Evolutionary conservation across 2,797 vertebrate genomes (phyloP).

Genomic region (Enteromius treurensis): DNA sequence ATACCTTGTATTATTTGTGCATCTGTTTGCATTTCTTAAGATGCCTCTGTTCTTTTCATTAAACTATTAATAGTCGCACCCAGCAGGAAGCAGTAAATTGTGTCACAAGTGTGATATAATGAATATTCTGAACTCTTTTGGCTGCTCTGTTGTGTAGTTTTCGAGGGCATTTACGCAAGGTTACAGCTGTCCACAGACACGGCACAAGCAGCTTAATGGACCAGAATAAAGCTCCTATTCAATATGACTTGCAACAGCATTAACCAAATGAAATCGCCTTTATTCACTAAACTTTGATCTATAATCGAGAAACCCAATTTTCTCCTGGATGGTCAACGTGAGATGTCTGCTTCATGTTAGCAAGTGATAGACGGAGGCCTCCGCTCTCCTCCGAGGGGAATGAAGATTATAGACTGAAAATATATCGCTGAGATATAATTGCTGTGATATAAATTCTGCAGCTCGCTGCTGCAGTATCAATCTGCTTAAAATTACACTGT

Average conservation of each 20-base stretch:
- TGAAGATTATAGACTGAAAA: conserved; percentile 30
- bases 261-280: conserved; percentile 49
- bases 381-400: conserved; percentile 6
- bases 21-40: conserved; percentile 37
- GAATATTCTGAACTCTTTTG: conserved; percentile 54
- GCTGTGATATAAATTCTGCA: conserved; percentile 19
- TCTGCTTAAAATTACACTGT: neutral
- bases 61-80: conserved; percentile 54
- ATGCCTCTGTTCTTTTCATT: conserved; percentile 21
- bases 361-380: neutral
- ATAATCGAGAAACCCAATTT: conserved; percentile 48
- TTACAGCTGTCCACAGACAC: conserved; percentile 51
- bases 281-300: conserved; percentile 57
- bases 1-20: conserved; percentile 27
- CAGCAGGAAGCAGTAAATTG: conserved; percentile 48
- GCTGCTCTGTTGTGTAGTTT: conserved; percentile 41
- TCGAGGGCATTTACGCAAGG: conserved; percentile 52
- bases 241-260: conserved; percentile 49
- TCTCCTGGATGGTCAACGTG: conserved; percentile 35
- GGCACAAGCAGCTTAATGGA: conserved; percentile 52
- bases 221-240: conserved; percentile 55
- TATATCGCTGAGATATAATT: conserved; percentile 16
- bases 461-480: neutral
- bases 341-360: conserved; percentile 26
- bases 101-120: conserved; percentile 39